A percentile compares a stretch with the other conserved stretches of the same genome.
phyloP scores from a whole-genome alignment of 2,113 vertebrate genomes.

The Apaloderma vittatum region DNA sequence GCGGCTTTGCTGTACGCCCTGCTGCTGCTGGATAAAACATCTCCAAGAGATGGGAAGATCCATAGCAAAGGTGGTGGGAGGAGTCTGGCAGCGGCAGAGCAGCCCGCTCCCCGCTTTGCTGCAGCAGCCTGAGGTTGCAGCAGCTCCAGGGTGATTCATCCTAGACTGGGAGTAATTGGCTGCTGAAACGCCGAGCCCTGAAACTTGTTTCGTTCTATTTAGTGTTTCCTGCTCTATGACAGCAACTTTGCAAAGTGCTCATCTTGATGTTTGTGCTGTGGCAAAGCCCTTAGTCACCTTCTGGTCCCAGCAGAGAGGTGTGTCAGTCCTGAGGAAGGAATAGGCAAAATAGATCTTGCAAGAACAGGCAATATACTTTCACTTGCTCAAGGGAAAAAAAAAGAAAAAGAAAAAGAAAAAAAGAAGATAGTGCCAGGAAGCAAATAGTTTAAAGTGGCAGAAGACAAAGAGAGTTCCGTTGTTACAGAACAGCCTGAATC shows the following conservation, averaged over 20 bases:
- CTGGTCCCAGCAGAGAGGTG: not conserved
- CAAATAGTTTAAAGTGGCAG: constrained; percentile 3
- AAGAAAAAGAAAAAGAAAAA: not conserved
- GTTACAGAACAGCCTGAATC: not conserved
- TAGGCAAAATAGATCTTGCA: not conserved
- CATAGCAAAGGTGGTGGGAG: not conserved
- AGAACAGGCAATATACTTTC: constrained; percentile 1
- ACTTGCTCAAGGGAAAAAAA: not conserved
- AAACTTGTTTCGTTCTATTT: not conserved
- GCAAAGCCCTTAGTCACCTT: not conserved
- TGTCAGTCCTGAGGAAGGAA: not conserved
- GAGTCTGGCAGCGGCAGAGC: fast-evolving
- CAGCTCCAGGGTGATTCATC: not conserved
- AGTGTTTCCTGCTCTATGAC: not conserved
- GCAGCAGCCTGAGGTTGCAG: not conserved
- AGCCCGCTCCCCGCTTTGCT: fast-evolving
- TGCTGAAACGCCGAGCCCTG: not conserved
- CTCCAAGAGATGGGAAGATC: not conserved
- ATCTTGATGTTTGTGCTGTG: not conserved
- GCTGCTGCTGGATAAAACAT: not conserved
- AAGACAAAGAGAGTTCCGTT: not conserved
- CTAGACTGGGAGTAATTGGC: not conserved
- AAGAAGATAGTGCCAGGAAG: not conserved
- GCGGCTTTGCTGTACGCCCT: not conserved
- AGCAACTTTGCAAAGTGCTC: not conserved